phyloP scores from a whole-genome alignment of 30 jellyfish, hydroid and myxozoan genomes.

The Cassiopea andromeda region DNA sequence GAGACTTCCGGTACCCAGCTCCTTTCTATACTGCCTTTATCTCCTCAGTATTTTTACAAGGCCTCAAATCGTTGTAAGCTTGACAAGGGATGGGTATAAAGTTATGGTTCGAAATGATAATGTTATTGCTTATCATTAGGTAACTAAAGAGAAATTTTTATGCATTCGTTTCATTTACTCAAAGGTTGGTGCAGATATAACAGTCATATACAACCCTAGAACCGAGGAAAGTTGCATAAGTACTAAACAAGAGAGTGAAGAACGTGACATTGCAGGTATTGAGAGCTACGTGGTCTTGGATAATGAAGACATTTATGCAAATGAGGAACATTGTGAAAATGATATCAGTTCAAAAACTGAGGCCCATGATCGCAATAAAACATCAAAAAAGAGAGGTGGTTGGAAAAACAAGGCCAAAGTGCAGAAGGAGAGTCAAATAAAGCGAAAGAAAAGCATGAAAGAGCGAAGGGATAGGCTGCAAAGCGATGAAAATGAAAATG shows the following conservation, averaged over 20 bases:
- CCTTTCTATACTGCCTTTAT: no score
- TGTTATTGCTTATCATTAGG: no score
- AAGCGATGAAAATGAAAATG: slow-evolving; percentile 63
- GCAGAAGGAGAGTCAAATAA: background rate
- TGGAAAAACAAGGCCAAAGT: background rate
- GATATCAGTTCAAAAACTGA: background rate
- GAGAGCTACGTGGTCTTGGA: slow-evolving; percentile 9
- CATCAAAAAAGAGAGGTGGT: background rate
- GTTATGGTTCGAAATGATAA: no score
- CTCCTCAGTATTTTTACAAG: no score
- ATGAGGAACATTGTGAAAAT: background rate
- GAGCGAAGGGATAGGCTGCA: slow-evolving; percentile 15
- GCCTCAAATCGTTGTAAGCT: no score
- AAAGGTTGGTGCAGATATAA: slow-evolving; percentile 38
- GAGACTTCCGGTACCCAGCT: no score
- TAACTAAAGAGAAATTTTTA: no score
- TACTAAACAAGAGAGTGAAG: background rate
- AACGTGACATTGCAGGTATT: slow-evolving; percentile 3
- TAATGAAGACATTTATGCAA: background rate
- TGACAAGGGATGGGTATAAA: no score
- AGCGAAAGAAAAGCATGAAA: slow-evolving; percentile 5
- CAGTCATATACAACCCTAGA: background rate
- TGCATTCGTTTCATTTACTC: background rate
- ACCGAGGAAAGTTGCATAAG: background rate
- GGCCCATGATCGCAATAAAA: background rate